A percentile compares a stretch with the other conserved stretches of the same genome.
phyloP scores from a whole-genome alignment of 2,797 vertebrate genomes.

The Synanceia verrucosa region DNA sequence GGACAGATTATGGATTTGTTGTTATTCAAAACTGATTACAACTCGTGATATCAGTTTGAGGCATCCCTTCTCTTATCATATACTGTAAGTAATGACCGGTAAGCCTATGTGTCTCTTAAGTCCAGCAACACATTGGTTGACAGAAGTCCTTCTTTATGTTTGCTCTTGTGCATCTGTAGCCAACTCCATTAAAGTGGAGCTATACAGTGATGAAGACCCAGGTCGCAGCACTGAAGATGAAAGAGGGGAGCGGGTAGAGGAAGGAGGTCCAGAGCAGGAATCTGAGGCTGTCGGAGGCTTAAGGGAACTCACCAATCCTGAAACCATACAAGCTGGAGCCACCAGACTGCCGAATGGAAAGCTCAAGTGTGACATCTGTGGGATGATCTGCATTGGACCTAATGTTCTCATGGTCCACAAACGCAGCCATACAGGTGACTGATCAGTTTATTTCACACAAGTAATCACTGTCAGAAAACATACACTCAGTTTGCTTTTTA shows the following conservation, averaged over 20 bases:
- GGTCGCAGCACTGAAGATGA: slow-evolving; percentile 88
- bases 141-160: slow-evolving; percentile 2
- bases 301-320: slow-evolving; percentile 87
- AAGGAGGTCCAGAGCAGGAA: slow-evolving; percentile 85
- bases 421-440: slow-evolving; percentile 94
- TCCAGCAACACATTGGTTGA: not conserved
- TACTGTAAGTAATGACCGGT: not conserved
- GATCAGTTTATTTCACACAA: slow-evolving; percentile 11
- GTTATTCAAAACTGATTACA: not conserved
- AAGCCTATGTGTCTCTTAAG: not conserved
- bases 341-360: slow-evolving; percentile 96
- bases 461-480: not conserved
- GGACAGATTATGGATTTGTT: not conserved
- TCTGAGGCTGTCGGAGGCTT: slow-evolving; percentile 80
- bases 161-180: slow-evolving; percentile 74
- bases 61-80: not conserved
- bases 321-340: slow-evolving; percentile 88
- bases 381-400: slow-evolving; percentile 97
- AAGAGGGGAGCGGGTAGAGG: slow-evolving; percentile 85
- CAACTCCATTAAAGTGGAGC: slow-evolving; percentile 98
- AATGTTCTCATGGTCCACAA: slow-evolving; percentile 99
- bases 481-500: not conserved
- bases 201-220: slow-evolving; percentile 96
- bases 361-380: slow-evolving; percentile 95
- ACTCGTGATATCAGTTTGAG: not conserved